Evolutionary conservation across 2,888 invertebrate genomes (phyloP).

Genomic region (Xanthorhoe designata): DNA sequence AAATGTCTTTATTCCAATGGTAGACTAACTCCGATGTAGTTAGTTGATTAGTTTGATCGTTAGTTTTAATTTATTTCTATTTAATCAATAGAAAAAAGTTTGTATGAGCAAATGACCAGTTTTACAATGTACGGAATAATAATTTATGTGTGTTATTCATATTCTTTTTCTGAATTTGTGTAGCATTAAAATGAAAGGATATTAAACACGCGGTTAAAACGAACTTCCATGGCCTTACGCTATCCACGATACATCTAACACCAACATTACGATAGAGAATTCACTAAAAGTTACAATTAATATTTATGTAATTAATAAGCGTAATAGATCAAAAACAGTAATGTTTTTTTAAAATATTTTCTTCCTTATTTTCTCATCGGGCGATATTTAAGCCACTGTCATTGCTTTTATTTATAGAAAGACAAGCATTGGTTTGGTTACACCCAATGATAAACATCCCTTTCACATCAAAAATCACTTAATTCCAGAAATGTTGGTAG

Average conservation of each 20-base stretch:
- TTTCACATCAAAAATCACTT: not conserved
- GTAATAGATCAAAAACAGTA: constrained; percentile 84
- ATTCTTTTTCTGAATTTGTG: constrained; percentile 23
- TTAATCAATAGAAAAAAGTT: too few relatives aligned
- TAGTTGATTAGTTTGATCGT: too few relatives aligned
- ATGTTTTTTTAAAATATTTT: constrained; percentile 65
- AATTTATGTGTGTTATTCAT: not conserved
- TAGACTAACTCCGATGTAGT: too few relatives aligned
- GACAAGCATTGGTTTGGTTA: constrained; percentile 11
- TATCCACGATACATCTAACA: constrained; percentile 71
- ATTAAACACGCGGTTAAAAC: constrained; percentile 31
- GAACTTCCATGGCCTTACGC: constrained; percentile 31
- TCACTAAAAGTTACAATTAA: constrained; percentile 76
- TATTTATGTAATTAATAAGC: constrained; percentile 83
- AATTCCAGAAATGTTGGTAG: not conserved
- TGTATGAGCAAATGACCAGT: too few relatives aligned
- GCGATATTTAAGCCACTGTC: constrained; percentile 56
- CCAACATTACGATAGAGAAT: constrained; percentile 77
- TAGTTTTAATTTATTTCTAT: too few relatives aligned
- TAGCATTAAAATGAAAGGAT: constrained; percentile 19
- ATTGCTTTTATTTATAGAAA: constrained; percentile 49
- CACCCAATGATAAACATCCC: not conserved
- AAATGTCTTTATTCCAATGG: too few relatives aligned
- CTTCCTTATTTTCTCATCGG: constrained; percentile 45
- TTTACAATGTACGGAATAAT: too few relatives aligned